Conservation (phyloP, 2,888 invertebrate species). For the Matsumyia berberina region DNA sequence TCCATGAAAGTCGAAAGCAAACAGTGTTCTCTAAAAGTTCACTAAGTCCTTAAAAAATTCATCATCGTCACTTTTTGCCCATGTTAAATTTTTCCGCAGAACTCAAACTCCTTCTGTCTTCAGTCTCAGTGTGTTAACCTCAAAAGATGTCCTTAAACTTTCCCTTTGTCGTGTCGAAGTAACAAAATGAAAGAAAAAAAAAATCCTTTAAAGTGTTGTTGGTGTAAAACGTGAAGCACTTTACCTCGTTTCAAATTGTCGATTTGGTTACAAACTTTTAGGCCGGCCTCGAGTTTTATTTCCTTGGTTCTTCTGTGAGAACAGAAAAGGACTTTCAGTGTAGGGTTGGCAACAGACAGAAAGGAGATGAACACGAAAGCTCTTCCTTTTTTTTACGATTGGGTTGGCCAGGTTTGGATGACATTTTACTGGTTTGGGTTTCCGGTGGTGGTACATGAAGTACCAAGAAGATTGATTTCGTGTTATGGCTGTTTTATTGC, state of each 20-base stretch:
- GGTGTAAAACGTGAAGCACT: constrained; percentile 19
- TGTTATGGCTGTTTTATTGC: constrained; percentile 68
- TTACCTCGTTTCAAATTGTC: constrained; percentile 33
- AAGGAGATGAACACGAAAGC: constrained; percentile 34
- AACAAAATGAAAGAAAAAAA: not conserved
- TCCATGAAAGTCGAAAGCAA: constrained; percentile 24
- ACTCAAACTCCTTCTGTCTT: not conserved
- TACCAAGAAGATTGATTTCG: constrained; percentile 68
- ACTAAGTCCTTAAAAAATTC: constrained; percentile 37
- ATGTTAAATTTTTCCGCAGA: not conserved
- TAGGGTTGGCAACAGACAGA: not conserved
- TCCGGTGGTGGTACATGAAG: constrained; percentile 24
- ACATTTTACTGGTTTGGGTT: constrained; percentile 19
- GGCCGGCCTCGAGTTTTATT: constrained; percentile 35
- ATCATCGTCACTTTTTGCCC: constrained; percentile 17
- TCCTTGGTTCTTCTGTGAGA: not conserved
- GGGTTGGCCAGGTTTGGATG: constrained; percentile 41
- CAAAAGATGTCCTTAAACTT: constrained; percentile 26
- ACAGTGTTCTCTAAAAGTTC: constrained; percentile 10
- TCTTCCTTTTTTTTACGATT: constrained; percentile 7
- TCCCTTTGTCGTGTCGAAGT: not conserved
- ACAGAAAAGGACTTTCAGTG: not conserved
- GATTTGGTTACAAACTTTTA: constrained; percentile 57
- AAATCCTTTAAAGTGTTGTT: constrained; percentile 1
- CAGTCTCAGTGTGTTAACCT: constrained; percentile 3